Conservation (phyloP, 2,888 invertebrate genomes). For the Ichneumon xanthorius region DNA sequence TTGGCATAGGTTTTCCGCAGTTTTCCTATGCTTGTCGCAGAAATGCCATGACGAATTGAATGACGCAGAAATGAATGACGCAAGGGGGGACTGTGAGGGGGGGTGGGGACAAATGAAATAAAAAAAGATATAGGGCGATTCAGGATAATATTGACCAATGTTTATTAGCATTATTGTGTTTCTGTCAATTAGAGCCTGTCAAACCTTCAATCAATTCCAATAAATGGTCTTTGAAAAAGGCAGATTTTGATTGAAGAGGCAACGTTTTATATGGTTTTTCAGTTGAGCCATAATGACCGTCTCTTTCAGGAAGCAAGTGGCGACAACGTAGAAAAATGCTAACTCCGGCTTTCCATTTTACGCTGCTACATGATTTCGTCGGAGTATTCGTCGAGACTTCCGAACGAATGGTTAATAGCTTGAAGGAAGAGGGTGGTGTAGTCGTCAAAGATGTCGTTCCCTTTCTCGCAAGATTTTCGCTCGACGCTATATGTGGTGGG, state of each 20-base stretch:
- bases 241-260: background rate
- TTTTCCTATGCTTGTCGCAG: too few species aligned
- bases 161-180: too few species aligned
- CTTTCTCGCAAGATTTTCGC: conserved; percentile 86
- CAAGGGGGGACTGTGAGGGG: too few species aligned
- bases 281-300: background rate
- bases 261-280: background rate
- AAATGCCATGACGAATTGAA: too few species aligned
- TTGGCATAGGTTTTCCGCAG: too few species aligned
- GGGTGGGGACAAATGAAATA: too few species aligned
- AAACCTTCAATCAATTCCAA: background rate
- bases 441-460: conserved; percentile 85
- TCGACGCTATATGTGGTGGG: conserved; percentile 86
- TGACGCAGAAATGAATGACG: too few species aligned
- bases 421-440: conserved; percentile 75
- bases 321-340: conserved; percentile 86
- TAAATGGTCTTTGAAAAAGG: background rate
- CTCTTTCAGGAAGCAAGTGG: conserved; percentile 79
- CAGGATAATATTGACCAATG: too few species aligned
- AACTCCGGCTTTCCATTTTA: conserved; percentile 88
- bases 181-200: too few species aligned
- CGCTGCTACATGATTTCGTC: conserved; percentile 85
- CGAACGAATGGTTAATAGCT: conserved; percentile 77
- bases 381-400: conserved; percentile 83
- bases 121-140: too few species aligned